Percentiles rank a stretch among this genome's conserved stretches.
Evolutionary conservation across 1,140 invertebrate species (phyloP).

Genomic region (Goniozus legneri): DNA sequence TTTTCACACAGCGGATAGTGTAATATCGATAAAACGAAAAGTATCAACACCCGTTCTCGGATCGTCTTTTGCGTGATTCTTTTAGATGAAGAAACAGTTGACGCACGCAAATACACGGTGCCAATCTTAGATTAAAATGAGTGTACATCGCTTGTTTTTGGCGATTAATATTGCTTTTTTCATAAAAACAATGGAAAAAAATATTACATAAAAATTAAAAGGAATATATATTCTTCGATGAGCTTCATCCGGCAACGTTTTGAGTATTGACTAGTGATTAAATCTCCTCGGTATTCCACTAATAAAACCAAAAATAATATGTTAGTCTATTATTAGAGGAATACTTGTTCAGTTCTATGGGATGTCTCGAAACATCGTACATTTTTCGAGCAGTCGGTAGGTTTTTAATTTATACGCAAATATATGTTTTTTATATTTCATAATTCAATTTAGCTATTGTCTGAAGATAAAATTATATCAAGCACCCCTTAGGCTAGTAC

Average conservation of each 20-base stretch:
- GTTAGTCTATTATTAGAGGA: background rate
- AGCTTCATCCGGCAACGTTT: conserved; percentile 25
- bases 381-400: too few species aligned
- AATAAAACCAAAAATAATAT: too few species aligned
- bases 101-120: conserved; percentile 29
- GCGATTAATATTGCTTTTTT: conserved; percentile 27
- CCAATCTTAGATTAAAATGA: conserved; percentile 26
- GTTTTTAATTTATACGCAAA: too few species aligned
- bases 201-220: background rate
- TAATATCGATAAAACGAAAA: conserved; percentile 2
- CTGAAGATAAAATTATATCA: too few species aligned
- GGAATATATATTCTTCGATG: conserved; percentile 21
- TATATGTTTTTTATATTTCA: too few species aligned
- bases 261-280: too few species aligned
- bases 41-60: conserved; percentile 4
- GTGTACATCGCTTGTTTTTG: conserved; percentile 14
- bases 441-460: too few species aligned
- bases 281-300: too few species aligned
- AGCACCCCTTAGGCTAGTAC: too few species aligned
- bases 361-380: too few species aligned
- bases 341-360: background rate
- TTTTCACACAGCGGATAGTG: conserved; percentile 28
- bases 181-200: conserved; percentile 11
- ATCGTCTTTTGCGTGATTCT: conserved; percentile 15
- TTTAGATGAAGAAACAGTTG: conserved; percentile 3